Conservation (phyloP, 2,888 invertebrate species). For the Noctua janthe region DNA sequence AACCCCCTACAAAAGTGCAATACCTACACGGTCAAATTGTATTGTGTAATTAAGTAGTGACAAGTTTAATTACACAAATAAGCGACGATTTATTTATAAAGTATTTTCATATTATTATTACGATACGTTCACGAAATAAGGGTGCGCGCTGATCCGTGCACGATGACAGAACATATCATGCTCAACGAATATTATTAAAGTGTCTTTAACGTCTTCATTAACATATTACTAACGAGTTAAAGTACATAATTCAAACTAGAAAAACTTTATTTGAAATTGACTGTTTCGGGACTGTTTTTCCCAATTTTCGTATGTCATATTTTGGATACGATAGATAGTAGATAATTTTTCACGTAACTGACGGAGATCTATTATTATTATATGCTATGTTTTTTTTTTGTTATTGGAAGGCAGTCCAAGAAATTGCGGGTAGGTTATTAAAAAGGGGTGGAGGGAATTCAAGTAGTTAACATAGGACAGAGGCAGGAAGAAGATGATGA, state of each 20-base stretch:
- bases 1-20: no score
- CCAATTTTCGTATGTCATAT: background rate
- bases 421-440: background rate
- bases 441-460: background rate
- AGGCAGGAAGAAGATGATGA: background rate
- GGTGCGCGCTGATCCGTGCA: slow-evolving; percentile 45
- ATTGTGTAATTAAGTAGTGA: no score
- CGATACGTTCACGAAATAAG: slow-evolving; percentile 26
- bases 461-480: background rate
- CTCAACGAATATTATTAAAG: slow-evolving; percentile 19
- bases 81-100: background rate
- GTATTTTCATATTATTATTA: background rate
- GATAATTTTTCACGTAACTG: background rate
- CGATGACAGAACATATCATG: slow-evolving; percentile 35
- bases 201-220: slow-evolving; percentile 40
- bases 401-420: background rate
- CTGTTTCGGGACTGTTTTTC: background rate
- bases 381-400: background rate
- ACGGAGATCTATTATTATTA: no score
- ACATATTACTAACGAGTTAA: slow-evolving; percentile 14
- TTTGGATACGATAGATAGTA: background rate
- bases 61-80: background rate
- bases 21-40: no score
- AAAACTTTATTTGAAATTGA: background rate
- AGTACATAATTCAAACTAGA: background rate